A percentile compares a stretch with the other conserved stretches of the same genome.
Evolutionary conservation across 2,797 vertebrate species (phyloP).

Genomic region (Peromyscus melanophrys): DNA sequence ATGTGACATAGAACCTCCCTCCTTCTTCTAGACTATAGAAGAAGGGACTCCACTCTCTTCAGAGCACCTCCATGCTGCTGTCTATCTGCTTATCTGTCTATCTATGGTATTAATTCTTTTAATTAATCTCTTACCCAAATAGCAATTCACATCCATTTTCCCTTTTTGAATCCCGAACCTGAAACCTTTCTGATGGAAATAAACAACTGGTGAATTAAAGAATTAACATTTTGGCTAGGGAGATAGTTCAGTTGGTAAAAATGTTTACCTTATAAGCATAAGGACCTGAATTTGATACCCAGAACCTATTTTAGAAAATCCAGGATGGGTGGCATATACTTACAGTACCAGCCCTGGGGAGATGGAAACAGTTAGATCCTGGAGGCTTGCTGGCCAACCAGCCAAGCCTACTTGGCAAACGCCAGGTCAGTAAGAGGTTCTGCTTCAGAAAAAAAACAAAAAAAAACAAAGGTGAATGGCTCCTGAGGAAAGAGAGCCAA

Average conservation of each 20-base stretch:
- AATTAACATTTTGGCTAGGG: neutral
- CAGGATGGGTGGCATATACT: neutral
- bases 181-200: neutral
- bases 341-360: neutral
- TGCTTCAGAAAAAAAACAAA: neutral
- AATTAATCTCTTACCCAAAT: neutral
- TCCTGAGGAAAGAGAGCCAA: neutral
- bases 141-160: neutral
- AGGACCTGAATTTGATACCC: neutral
- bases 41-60: neutral
- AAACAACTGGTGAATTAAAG: constrained; percentile 19
- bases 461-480: neutral
- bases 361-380: neutral
- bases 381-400: neutral
- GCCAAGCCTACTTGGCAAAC: neutral
- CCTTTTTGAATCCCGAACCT: neutral
- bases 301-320: neutral
- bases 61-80: neutral
- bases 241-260: neutral
- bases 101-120: neutral
- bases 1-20: neutral
- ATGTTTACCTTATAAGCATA: neutral
- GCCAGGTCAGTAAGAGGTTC: neutral
- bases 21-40: neutral
- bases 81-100: neutral